These are phyloP conservation scores for Drosophila albomicans DNA, from an alignment of 1,140 invertebrate genomes.

Conservation along the genomic window DNA sequence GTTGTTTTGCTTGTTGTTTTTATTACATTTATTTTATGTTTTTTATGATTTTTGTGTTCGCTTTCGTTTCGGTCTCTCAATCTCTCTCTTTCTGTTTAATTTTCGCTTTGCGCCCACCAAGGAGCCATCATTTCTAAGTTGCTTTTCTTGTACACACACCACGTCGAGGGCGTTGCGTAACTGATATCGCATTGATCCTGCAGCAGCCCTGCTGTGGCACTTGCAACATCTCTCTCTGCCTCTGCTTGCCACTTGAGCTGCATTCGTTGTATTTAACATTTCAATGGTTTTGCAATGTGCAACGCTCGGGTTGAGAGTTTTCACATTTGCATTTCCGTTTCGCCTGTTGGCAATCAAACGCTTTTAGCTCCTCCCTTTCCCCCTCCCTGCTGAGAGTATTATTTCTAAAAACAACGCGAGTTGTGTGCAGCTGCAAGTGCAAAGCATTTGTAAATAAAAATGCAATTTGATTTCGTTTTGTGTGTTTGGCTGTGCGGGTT, in stretches of 20 bases:
- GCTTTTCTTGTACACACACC: constrained; percentile 70
- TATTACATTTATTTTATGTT: constrained; percentile 82
- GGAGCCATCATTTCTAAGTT: constrained; percentile 81
- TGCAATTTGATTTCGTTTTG: constrained; percentile 78
- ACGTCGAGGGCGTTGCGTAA: background rate
- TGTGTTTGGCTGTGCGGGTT: constrained; percentile 1
- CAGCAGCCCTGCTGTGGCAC: background rate
- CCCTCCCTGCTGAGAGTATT: background rate
- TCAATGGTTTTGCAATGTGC: constrained; percentile 29
- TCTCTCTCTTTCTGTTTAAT: constrained; percentile 56
- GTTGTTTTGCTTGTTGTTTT: constrained; percentile 35
- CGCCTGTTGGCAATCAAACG: constrained; percentile 27
- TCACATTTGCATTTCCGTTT: constrained; percentile 32
- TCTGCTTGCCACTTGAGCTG: constrained; percentile 9
- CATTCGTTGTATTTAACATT: constrained; percentile 37
- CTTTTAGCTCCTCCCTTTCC: constrained; percentile 17
- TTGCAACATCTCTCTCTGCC: background rate
- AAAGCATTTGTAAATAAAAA: constrained; percentile 82
- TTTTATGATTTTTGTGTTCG: constrained; percentile 77
- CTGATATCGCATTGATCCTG: constrained; percentile 7
- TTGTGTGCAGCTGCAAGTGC: constrained; percentile 57
- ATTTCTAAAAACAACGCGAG: constrained; percentile 50
- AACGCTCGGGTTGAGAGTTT: background rate
- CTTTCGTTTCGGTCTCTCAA: background rate
- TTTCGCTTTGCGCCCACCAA: constrained; percentile 65